Base-by-base conservation (phyloP, 2,888 invertebrate genomes). In the Callimorpha dominula region DNA sequence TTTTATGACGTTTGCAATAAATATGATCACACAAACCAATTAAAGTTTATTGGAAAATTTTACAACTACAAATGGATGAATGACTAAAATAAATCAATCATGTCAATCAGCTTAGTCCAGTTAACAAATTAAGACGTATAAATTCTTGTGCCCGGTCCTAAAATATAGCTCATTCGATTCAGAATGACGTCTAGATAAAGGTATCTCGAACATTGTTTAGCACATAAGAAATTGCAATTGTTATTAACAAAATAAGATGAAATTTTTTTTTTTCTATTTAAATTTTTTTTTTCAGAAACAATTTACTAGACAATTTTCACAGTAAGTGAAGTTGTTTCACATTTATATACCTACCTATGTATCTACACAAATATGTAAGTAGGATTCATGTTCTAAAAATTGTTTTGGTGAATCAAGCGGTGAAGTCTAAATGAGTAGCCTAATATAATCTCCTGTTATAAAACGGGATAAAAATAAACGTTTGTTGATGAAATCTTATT, bases 391-490 rank as follows among this genome's bases (percentile, higher is more conserved):
- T 17, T 15, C 31, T 15, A 66, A 66, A 11, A 4, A 43, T 54
- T 31, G 12, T 46, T 43, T 6, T 2, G 11, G 7, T n/a, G 50
- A 14, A 42, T 40, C 43, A 54, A 12, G 12, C 12, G 11, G 5
- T 40, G 31, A 49, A 40, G 46, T 46, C 9, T 49, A 9, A 46
- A 65, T 2, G 50, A 46, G 46, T 2, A 60, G 14, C 57, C 60
- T 46, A 31, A 57, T 60, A 60, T 20, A 43, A 57, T 15, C 57
- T 43, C 15, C 31, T 46, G 68, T 46, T 60, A 85, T 94, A 94
- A 91, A 93, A 93, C 84, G 83, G 83, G 84, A 86, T 93, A 93
- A 90, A 91, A 92, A 94, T 94, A 94, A 90, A 75, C 77, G 62
- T 31, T 69, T 69, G 81, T 86, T 89, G 88, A 89, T 89, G 90